Percentiles rank a stretch among this genome's conserved stretches.
Evolutionary conservation across 2,797 vertebrate genomes (phyloP).

Genomic region (Scolopax rusticola): DNA sequence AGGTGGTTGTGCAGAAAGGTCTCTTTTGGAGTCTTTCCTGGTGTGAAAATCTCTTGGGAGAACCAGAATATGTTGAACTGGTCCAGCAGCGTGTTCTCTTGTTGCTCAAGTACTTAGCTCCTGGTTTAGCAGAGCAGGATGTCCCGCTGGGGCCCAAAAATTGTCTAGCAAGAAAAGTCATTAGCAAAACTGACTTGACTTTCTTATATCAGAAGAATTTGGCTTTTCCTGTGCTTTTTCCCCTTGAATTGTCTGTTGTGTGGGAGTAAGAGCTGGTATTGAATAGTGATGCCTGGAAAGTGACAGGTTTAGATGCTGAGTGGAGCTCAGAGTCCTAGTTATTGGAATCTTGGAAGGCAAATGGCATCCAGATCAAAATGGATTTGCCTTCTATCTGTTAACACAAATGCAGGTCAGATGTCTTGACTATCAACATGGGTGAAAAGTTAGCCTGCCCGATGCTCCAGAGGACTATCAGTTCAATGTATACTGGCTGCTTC

Average conservation of each 20-base stretch:
- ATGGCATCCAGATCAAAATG: not conserved
- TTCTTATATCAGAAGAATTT: not conserved
- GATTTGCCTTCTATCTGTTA: not conserved
- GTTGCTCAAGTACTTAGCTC: not conserved
- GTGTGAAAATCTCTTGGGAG: not conserved
- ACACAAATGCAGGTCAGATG: not conserved
- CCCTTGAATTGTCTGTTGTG: not conserved
- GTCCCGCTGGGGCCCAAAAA: not conserved
- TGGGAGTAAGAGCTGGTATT: not conserved
- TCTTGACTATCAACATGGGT: not conserved
- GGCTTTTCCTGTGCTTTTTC: not conserved
- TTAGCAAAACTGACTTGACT: not conserved
- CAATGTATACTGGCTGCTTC: not conserved
- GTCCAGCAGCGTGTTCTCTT: not conserved
- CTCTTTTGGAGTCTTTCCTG: not conserved
- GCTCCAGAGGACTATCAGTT: not conserved
- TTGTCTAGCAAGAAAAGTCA: not conserved
- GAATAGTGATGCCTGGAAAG: not conserved
- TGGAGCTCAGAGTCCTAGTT: not conserved
- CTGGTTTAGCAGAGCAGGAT: not conserved
- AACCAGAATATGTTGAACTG: not conserved
- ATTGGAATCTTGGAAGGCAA: not conserved
- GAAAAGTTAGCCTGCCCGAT: not conserved
- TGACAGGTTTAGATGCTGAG: not conserved
- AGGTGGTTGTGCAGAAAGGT: not conserved